Evolutionary conservation across 2,113 vertebrate species (phyloP), one percentile per base, ranked within the genome.

Genomic region (Hoplias malabaricus): DNA sequence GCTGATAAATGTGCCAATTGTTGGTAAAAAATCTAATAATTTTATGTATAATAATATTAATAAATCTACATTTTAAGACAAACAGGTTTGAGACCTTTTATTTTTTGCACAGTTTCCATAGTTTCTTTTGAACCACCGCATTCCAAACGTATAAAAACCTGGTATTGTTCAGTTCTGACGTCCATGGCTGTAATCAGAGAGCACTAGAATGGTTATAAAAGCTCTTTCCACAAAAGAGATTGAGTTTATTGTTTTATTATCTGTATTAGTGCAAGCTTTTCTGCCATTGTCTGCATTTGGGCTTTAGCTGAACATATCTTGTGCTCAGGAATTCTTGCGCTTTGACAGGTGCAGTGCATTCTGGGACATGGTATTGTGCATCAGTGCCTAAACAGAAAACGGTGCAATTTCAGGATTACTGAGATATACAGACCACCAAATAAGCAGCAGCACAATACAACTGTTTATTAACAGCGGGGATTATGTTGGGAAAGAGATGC

Each of bases 401-500:
- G 54, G 48, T 67, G 11, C 12, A 59, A 80, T 84, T 82, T 86
- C 21, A 10, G 76, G 74, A 85, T 83, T 80, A 82, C 43, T 16
- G 27, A 7, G 29, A 14, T 82, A 40, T 73, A 19, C n/a, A 59
- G 40, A 78, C n/a, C 53, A 36, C 23, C 14, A 25, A 72, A 77
- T 69, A 71, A 82, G 54, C 65, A 43, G 70, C 33, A 77, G 66
- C 78, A 59, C 75, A 73, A 57, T 57, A 25, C 80, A 72, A 10
- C 2, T 19, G 42, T 62, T 34, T 59, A 36, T 40, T 23, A 69
- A 54, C 21, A 54, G 43, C 14, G 31, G 57, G 69, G 57, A 69
- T 66, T 54, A 63, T 5, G 59, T 70, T 46, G 43, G 14, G 38
- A 69, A 38, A 10, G 2, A 77, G 43, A 69, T 46, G 11, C 7